Evolutionary conservation across 1,140 invertebrate genomes (phyloP), one percentile per base, ranked within the genome.

Genomic region (Zaprionus ghesquierei): DNA sequence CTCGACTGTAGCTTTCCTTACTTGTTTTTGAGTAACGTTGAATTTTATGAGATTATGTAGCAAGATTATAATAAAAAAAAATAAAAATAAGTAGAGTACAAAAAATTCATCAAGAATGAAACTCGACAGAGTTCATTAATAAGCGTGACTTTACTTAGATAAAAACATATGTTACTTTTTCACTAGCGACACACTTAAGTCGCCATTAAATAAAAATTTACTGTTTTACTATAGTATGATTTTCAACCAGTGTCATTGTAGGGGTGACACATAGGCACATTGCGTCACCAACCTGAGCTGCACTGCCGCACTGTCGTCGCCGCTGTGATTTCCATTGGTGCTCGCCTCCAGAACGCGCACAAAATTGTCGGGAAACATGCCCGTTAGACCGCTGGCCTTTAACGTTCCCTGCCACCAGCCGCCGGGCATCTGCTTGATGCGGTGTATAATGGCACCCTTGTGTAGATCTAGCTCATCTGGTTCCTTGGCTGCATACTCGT

Each of bases 331-430:
- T 18, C 81, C 79, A 62, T 89, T 89, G 65, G 69, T 81, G 53
- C 53, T 82, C 22, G 81, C 55, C 50, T 92, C 91, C 33, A 94
- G 69, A 72, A 97, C 93, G 90, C 96, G 96, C 5, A 99, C 98
- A 94, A 98, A 99, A 93, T 98, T 99, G 92, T 98, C 97, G 10
- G 98, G 98, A 93, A 99, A 99, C 96, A 99, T 97, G 81, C 98
- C 98, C 61, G 95, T 95, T 81, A 96, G 95, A 50, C 97, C 97
- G 23, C 93, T 93, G 41, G 81, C 55, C 76, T 94, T 94, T 20
- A 99, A 92, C n/a, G 96, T 97, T 5, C 98, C 98, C 93, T 98
- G 96, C 97, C 97, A 99, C 98, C 98, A 99, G 60, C 98, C 98
- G 29, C 96, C 98, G 51, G 96, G 94, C 86, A 97, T 95, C 56